Evolutionary conservation across 2,888 invertebrate species (phyloP), one percentile per base, ranked within the genome.

Genomic region (Philereme transversata): DNA sequence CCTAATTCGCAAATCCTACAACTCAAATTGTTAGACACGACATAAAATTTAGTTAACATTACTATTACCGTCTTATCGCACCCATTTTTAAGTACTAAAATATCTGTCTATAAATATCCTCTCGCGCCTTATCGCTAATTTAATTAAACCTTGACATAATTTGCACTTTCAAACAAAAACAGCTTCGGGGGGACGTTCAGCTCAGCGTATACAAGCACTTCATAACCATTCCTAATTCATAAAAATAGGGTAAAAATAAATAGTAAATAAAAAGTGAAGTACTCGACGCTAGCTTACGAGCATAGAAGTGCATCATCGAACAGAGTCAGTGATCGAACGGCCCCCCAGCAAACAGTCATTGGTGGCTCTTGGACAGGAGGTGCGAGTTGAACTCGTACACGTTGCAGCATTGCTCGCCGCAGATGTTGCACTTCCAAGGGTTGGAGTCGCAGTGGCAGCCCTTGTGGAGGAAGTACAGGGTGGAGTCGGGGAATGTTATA

Each of bases 371-470:
- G 90, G 98, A 98, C 74, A 98, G 93, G 84, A 98, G 94, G 94
- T 98, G 98, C 75, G 98, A 97, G 93, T 98, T 98, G 93, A 99
- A 99, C 88, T 99, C 98, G 91, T 99, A 99, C 57, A 98, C 97
- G 83, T 98, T 98, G 87, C 96, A 96, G 88, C 98, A 98, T 83
- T 97, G 96, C 86, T 98, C 97, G 51, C 99, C 99, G 87, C 99
- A 99, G 74, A 99, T 97, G 92, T 99, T 99, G 90, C 99, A 99
- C 90, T 98, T 98, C 94, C 94, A 99, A 0, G 99, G 99, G 91
- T 99, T 98, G 72, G 97, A 97, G 83, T 98, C 98, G 74, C 98
- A 98, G 92, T 99, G 99, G 86, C 99, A 97, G 72, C 99, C 99
- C 93, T 99, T 99, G 93, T 99, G 99, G 70, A 99, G 94, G 91